These are phyloP conservation scores for Callyntrura sp. DNA, from an alignment of 2,888 invertebrate genomes.

Conservation along the genomic window DNA sequence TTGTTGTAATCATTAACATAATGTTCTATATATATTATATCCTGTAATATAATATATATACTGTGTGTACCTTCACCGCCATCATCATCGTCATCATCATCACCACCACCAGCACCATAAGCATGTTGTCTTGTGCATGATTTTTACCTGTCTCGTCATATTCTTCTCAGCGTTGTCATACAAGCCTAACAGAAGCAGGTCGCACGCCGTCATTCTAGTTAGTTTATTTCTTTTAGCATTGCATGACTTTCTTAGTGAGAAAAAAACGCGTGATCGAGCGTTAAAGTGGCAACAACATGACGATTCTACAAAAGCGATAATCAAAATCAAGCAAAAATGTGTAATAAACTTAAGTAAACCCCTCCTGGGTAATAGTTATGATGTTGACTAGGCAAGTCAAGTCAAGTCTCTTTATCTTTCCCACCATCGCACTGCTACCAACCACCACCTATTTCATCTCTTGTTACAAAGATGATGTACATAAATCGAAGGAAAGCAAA, in stretches of 20 bases:
- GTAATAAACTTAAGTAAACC: conserved; percentile 8
- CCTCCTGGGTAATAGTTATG: conserved; percentile 58
- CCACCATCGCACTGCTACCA: not conserved
- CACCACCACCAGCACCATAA: not conserved
- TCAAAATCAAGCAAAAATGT: not conserved
- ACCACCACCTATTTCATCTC: not conserved
- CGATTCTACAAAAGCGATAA: not conserved
- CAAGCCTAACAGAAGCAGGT: conserved; percentile 35
- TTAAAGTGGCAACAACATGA: conserved; percentile 36
- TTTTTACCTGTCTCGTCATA: conserved; percentile 35
- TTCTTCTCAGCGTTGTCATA: not conserved
- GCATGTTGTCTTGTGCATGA: not conserved
- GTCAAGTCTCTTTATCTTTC: not conserved
- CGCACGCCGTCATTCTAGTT: conserved; percentile 14
- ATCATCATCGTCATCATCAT: not conserved
- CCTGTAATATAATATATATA: conserved; percentile 34
- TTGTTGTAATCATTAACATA: conserved; percentile 28
- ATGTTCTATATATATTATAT: conserved; percentile 36
- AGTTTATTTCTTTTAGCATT: not conserved
- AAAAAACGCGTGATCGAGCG: conserved; percentile 48
- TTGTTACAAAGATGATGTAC: not conserved
- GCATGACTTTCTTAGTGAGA: conserved; percentile 24
- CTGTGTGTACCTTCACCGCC: not conserved
- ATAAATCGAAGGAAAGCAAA: conserved; percentile 53
- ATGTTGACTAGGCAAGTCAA: conserved; percentile 23